These are phyloP conservation scores for Limosa lapponica DNA, from an alignment of 2,797 vertebrate species.

Conservation along the genomic window DNA sequence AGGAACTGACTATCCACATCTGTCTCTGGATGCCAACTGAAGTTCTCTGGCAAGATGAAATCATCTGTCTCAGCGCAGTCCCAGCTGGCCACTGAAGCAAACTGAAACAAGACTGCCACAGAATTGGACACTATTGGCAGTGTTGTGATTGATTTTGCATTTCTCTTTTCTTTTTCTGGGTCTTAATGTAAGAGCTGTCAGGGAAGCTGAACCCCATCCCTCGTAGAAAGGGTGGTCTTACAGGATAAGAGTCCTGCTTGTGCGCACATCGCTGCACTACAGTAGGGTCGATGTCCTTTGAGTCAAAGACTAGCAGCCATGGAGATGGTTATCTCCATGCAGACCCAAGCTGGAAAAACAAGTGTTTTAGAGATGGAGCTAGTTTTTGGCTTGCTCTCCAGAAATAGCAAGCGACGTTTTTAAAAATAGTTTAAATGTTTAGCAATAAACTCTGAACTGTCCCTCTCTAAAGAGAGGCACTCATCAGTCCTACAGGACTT, in stretches of 20 bases:
- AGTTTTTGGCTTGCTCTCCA: neutral
- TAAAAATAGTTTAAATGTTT: neutral
- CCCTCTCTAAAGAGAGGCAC: neutral
- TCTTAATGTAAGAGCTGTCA: neutral
- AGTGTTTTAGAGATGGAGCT: neutral
- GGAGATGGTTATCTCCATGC: neutral
- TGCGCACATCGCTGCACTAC: neutral
- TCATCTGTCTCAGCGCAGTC: neutral
- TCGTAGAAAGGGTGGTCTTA: neutral
- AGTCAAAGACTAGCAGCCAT: neutral
- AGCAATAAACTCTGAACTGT: neutral
- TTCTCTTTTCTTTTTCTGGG: neutral
- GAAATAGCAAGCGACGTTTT: neutral
- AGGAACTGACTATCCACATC: neutral
- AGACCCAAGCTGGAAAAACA: neutral
- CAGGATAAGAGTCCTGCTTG: neutral
- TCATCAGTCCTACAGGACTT: neutral
- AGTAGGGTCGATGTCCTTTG: neutral
- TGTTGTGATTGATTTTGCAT: neutral
- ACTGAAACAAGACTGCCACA: neutral
- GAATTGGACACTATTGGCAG: neutral
- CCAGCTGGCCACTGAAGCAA: slow-evolving; percentile 26
- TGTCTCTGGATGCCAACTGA: neutral
- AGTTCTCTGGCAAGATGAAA: slow-evolving; percentile 9
- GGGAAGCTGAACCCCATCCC: neutral